A percentile compares a stretch with the other conserved stretches of the same genome.
Evolutionary conservation across 2,888 invertebrate species (phyloP).

Genomic region (Trimorus sp.): DNA sequence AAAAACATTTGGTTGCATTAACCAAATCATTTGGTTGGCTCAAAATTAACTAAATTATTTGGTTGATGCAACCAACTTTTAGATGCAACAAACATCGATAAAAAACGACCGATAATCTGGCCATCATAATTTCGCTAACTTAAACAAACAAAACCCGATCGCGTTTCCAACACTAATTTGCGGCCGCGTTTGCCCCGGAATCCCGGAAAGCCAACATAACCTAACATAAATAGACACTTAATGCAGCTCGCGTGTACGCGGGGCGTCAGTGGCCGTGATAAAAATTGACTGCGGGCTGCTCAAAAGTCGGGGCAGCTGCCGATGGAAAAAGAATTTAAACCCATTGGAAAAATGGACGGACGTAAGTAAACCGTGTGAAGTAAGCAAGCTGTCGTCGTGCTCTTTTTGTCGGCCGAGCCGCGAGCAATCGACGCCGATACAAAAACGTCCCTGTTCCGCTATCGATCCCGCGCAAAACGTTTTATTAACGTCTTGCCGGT

Average conservation of each 20-base stretch:
- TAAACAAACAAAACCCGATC: slow-evolving; percentile 14
- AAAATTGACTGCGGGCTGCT: slow-evolving; percentile 54
- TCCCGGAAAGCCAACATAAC: slow-evolving; percentile 3
- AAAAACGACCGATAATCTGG: too few relatives aligned
- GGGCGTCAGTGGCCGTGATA: slow-evolving; percentile 29
- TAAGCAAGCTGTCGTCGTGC: slow-evolving; percentile 35
- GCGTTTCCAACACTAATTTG: slow-evolving; percentile 5
- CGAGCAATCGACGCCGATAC: slow-evolving; percentile 35
- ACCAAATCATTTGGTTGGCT: too few relatives aligned
- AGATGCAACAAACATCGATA: too few relatives aligned
- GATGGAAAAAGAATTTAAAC: slow-evolving; percentile 51
- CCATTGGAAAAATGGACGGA: slow-evolving; percentile 44
- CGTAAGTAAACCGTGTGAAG: slow-evolving; percentile 56
- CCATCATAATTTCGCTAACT: not conserved
- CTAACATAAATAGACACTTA: slow-evolving; percentile 23
- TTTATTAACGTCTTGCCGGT: slow-evolving; percentile 54
- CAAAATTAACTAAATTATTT: too few relatives aligned
- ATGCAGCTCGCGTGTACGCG: slow-evolving; percentile 23
- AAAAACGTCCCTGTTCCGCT: slow-evolving; percentile 45
- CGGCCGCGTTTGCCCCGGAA: not conserved
- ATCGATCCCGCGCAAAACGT: slow-evolving; percentile 42
- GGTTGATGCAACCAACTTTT: too few relatives aligned
- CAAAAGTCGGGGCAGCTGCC: slow-evolving; percentile 46
- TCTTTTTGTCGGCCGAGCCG: slow-evolving; percentile 40
- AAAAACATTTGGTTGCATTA: too few relatives aligned